phyloP scores from a whole-genome alignment of 1,140 invertebrate genomes.

The Drosophila trapezifrons region DNA sequence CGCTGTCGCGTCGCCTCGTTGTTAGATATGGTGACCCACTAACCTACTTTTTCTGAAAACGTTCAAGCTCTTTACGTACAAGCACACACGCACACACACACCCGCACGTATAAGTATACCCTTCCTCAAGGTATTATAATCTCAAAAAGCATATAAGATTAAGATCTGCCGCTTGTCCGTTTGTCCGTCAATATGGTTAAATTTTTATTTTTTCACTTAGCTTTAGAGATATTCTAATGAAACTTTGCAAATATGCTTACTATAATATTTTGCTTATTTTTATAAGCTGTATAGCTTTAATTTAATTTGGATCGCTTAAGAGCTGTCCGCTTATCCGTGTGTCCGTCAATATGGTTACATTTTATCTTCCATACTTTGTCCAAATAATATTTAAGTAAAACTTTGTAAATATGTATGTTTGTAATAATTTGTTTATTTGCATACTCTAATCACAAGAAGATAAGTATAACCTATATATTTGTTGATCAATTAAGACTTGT shows the following conservation, averaged over 20 bases:
- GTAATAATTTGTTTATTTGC: too few species aligned
- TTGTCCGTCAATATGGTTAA: too few species aligned
- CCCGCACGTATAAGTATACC: constrained; percentile 6
- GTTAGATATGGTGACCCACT: constrained; percentile 84
- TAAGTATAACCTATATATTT: not conserved
- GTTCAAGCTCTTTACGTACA: constrained; percentile 73
- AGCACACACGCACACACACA: constrained; percentile 13
- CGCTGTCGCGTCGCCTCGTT: constrained; percentile 55
- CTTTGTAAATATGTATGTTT: not conserved
- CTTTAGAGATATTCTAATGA: too few species aligned
- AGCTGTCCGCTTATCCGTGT: not conserved
- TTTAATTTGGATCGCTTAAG: not conserved
- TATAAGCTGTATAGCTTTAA: not conserved
- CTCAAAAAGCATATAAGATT: too few species aligned
- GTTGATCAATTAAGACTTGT: not conserved
- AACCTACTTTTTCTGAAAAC: constrained; percentile 82
- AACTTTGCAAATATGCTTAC: too few species aligned
- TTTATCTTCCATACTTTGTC: not conserved
- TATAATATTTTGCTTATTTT: too few species aligned
- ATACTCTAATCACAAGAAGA: not conserved
- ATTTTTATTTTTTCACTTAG: too few species aligned
- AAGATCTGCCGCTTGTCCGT: too few species aligned
- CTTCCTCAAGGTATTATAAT: not conserved
- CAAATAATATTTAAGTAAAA: not conserved
- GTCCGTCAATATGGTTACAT: not conserved